Conservation (phyloP, 2,797 vertebrate species). For the Tapera naevia region DNA sequence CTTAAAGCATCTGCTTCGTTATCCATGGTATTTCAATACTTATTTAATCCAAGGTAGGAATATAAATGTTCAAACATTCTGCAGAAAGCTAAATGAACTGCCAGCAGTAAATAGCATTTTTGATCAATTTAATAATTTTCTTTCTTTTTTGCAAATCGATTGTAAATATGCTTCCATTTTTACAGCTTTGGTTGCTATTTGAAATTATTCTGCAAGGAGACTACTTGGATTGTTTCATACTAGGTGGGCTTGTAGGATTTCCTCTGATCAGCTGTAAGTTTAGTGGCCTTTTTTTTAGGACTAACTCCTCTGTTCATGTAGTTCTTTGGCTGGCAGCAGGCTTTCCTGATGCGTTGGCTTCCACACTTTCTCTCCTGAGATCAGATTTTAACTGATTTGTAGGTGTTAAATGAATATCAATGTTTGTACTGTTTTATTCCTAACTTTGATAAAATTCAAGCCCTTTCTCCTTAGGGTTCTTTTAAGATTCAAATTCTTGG, state of each 20-base stretch:
- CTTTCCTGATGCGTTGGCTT: not conserved
- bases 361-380: not conserved
- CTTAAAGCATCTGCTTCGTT: constrained; percentile 28
- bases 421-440: not conserved
- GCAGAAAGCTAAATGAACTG: constrained; percentile 24
- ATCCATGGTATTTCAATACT: constrained; percentile 2
- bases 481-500: not conserved
- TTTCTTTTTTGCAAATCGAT: constrained; percentile 25
- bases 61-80: not conserved
- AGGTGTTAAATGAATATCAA: not conserved
- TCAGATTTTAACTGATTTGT: not conserved
- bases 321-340: not conserved
- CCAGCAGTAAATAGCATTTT: constrained; percentile 25
- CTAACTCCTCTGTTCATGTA: not conserved
- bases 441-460: not conserved
- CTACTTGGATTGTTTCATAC: not conserved
- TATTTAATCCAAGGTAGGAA: constrained; percentile 7
- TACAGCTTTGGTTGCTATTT: not conserved
- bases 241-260: not conserved
- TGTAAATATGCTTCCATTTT: not conserved
- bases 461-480: not conserved
- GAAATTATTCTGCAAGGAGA: not conserved
- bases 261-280: not conserved
- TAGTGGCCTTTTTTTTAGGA: not conserved
- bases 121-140: constrained; percentile 45